A percentile compares a stretch with the other conserved stretches of the same genome.
phyloP scores from a whole-genome alignment of 2,888 invertebrate species.

The Lochmaea capreae region DNA sequence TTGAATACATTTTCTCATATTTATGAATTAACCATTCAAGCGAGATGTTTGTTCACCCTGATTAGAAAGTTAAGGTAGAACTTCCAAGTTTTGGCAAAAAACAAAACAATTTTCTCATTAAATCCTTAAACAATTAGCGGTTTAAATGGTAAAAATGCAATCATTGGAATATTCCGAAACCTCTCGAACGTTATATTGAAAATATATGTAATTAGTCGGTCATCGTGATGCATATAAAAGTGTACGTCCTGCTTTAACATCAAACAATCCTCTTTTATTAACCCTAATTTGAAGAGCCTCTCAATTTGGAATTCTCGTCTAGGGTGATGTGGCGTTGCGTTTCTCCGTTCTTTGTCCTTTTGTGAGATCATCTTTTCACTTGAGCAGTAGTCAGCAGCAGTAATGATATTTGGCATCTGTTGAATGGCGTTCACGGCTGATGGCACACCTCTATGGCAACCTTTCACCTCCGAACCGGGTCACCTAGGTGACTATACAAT shows the following conservation, averaged over 20 bases:
- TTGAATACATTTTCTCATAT: too few relatives aligned
- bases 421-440: slow-evolving; percentile 53
- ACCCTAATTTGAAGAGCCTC: slow-evolving; percentile 27
- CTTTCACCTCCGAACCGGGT: slow-evolving; percentile 58
- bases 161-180: neutral
- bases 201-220: neutral
- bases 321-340: slow-evolving; percentile 18
- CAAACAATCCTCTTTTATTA: slow-evolving; percentile 27
- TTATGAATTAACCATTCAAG: too few relatives aligned
- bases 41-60: too few relatives aligned
- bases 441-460: slow-evolving; percentile 63
- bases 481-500: slow-evolving; percentile 58
- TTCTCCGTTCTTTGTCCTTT: slow-evolving; percentile 42
- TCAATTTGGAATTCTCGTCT: slow-evolving; percentile 23
- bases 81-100: too few relatives aligned
- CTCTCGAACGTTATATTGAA: neutral
- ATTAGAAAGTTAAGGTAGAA: too few relatives aligned
- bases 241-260: slow-evolving; percentile 3
- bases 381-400: slow-evolving; percentile 37
- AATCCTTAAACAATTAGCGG: neutral
- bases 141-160: neutral
- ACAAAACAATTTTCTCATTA: too few relatives aligned
- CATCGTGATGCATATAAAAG: slow-evolving; percentile 1
- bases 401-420: slow-evolving; percentile 50
- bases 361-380: slow-evolving; percentile 43